Conservation (phyloP, 2,113 vertebrate species). For the Grammomys dolichurus region DNA sequence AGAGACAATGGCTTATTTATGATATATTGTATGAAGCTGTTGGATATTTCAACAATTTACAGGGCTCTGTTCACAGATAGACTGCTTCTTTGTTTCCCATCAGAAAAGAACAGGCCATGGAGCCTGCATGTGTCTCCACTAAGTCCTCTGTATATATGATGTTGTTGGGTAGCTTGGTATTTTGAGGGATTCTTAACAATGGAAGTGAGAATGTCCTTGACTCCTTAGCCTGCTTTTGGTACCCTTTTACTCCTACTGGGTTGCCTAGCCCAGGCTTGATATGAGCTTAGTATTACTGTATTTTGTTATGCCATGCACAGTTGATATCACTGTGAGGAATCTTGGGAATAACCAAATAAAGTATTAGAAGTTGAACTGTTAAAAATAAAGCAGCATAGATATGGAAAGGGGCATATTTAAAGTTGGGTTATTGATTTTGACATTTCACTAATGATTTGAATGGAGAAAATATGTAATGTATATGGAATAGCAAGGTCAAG, state of each 20-base stretch:
- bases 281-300: not conserved
- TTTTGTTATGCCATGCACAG: not conserved
- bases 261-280: not conserved
- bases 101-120: not conserved
- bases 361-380: not conserved
- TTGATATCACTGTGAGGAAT: not conserved
- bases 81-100: not conserved
- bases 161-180: not conserved
- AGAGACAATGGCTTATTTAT: not conserved
- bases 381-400: not conserved
- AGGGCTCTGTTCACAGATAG: not conserved
- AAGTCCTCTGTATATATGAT: not conserved
- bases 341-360: not conserved
- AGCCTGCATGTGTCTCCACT: not conserved
- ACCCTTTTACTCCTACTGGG: not conserved
- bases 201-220: not conserved
- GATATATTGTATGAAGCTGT: not conserved
- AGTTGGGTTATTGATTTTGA: not conserved
- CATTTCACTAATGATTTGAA: not conserved
- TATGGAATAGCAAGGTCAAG: not conserved
- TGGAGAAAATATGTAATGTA: not conserved
- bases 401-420: not conserved
- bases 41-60: not conserved
- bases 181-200: not conserved
- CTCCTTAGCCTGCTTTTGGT: not conserved